Evolutionary conservation across 2,113 vertebrate genomes (phyloP).

Genomic region (Campylomormyrus numenius): DNA sequence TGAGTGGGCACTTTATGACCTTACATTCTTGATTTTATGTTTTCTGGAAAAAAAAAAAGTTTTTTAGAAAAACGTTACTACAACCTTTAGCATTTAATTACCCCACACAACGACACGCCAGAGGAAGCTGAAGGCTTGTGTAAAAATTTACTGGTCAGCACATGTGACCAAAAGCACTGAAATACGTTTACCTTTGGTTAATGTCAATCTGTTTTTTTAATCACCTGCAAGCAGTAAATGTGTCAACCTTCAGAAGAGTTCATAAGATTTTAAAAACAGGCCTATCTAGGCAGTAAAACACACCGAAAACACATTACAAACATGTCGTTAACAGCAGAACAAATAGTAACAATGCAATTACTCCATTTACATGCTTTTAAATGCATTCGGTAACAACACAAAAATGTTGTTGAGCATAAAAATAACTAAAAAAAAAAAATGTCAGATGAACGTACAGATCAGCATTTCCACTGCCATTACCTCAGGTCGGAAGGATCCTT

Average conservation of each 20-base stretch:
- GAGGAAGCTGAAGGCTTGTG: slow-evolving; percentile 35
- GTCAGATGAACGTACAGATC: neutral
- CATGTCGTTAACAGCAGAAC: neutral
- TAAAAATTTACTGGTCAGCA: slow-evolving; percentile 52
- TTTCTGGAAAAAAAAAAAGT: slow-evolving; percentile 37
- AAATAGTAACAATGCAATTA: neutral
- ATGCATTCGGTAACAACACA: neutral
- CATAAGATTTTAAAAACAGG: slow-evolving; percentile 3
- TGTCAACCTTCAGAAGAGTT: neutral
- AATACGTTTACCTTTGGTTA: slow-evolving; percentile 52
- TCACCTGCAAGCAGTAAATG: slow-evolving; percentile 43
- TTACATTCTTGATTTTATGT: slow-evolving; percentile 59
- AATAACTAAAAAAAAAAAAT: neutral
- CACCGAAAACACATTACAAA: neutral
- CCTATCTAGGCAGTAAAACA: neutral
- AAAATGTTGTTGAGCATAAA: neutral
- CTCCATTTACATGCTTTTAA: neutral
- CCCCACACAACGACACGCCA: slow-evolving; percentile 47
- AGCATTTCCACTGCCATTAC: neutral
- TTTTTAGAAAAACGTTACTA: slow-evolving; percentile 34
- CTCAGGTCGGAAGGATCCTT: slow-evolving; percentile 2
- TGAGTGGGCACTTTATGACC: slow-evolving; percentile 52
- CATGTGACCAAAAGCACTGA: slow-evolving; percentile 34
- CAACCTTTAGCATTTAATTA: slow-evolving; percentile 52
- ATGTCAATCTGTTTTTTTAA: slow-evolving; percentile 62